Evolutionary conservation across 1,140 invertebrate species (phyloP).

Genomic region (Apis mellifera): DNA sequence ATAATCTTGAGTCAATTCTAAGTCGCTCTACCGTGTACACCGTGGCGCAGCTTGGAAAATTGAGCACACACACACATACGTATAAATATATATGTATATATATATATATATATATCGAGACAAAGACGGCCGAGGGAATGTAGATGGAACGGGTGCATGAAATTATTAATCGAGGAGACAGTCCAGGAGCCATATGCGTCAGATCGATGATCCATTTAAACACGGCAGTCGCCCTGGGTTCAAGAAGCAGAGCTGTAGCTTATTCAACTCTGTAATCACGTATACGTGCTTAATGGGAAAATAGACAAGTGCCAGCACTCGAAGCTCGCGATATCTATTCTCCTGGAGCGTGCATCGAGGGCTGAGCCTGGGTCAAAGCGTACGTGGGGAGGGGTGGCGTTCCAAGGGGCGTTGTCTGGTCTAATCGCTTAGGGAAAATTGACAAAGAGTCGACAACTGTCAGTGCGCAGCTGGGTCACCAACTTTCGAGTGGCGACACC

Average conservation of each 20-base stretch:
- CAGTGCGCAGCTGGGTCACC: constrained; percentile 72
- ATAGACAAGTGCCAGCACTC: constrained; percentile 66
- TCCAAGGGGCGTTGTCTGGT: constrained; percentile 58
- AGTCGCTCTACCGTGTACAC: neutral
- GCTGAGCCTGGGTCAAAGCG: constrained; percentile 18
- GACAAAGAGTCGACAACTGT: constrained; percentile 77
- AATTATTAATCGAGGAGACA: constrained; percentile 38
- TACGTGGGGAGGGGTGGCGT: constrained; percentile 30
- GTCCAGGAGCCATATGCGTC: constrained; percentile 46
- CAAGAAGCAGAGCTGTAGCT: constrained; percentile 43
- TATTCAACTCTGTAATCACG: constrained; percentile 63
- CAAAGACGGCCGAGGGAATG: neutral
- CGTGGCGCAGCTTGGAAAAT: constrained; percentile 6
- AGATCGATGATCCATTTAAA: constrained; percentile 60
- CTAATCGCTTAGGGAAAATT: constrained; percentile 74
- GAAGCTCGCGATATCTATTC: constrained; percentile 51
- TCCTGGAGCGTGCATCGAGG: constrained; percentile 40
- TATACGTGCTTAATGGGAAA: constrained; percentile 71
- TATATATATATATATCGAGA: too few relatives aligned
- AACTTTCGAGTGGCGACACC: constrained; percentile 56
- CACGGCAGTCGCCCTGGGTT: constrained; percentile 25
- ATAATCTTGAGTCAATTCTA: constrained; percentile 30
- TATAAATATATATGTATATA: too few relatives aligned
- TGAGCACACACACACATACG: neutral
- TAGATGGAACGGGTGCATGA: constrained; percentile 8